A percentile compares a stretch with the other conserved stretches of the same genome.
Evolutionary conservation across 1,140 invertebrate genomes (phyloP).

Genomic region (Halictus rubicundus): DNA sequence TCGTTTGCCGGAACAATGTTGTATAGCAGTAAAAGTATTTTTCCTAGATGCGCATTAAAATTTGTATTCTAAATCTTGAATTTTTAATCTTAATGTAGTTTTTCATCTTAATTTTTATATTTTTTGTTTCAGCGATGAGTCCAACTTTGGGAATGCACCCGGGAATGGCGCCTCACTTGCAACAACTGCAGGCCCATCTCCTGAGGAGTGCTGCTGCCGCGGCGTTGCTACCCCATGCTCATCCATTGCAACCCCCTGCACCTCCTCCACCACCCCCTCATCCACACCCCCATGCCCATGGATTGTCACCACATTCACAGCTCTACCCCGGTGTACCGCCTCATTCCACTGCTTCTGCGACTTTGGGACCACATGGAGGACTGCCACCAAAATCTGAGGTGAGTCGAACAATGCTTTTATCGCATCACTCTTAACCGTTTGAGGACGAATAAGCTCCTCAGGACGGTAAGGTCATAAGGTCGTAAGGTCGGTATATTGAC

Average conservation of each 20-base stretch:
- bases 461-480: no score
- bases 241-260: conserved; percentile 79
- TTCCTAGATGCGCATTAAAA: no score
- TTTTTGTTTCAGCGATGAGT: conserved; percentile 79
- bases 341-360: conserved; percentile 73
- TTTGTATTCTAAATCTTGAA: no score
- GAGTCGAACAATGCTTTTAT: conserved; percentile 26
- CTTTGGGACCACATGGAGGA: conserved; percentile 74
- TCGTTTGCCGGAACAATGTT: no score
- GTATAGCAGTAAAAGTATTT: no score
- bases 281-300: conserved; percentile 70
- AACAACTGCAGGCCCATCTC: conserved; percentile 89
- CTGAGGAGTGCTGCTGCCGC: conserved; percentile 83
- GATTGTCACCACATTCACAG: conserved; percentile 71
- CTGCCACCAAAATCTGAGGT: conserved; percentile 78
- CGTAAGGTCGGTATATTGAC: no score
- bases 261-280: conserved; percentile 79
- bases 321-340: conserved; percentile 76
- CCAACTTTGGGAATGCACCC: conserved; percentile 86
- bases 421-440: no score
- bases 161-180: conserved; percentile 85
- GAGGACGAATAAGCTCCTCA: no score
- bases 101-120: neutral
- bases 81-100: neutral
- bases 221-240: conserved; percentile 81